Base-by-base conservation (phyloP, 2,797 vertebrate genomes). In the Lophius americanus region DNA sequence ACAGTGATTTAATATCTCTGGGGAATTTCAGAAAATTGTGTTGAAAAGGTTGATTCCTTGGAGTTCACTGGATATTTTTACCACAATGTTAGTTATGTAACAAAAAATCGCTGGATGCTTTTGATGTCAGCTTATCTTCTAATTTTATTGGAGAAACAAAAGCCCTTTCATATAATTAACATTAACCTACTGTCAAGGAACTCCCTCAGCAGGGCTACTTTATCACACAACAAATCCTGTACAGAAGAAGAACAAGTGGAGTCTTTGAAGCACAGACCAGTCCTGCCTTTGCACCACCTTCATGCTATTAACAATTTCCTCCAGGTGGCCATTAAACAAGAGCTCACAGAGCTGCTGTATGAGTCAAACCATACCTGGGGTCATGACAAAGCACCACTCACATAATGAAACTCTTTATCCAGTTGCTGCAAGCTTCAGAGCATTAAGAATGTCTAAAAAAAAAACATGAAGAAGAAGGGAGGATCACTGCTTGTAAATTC, bases 1-100 rank as follows among this genome's bases (percentile, higher is more conserved):
- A 68, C 64, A 46, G 69, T 88, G 85, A 92, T 92, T 91, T 88
- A 92, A 58, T 70, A 86, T 88, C 83, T 78, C 73, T 33, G 11
- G 79, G 85, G 83, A 88, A 64, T 73, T 88, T 42, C 72, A 86
- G 88, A 88, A 91, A 85, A 84, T 78, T 80, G 84, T 68, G 73
- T 68, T 72, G 72, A 78, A 68, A 60, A 7, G 84, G 78, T 84
- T 68, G 75, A 67, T 65, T 57, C 41, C 67, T 67, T 3, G 11
- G 64, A 83, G 79, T 66, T 84, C 75, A 70, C 55, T 76, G 75
- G 81, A 84, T 69, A 71, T 73, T 71, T 58, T 36, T 71, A 60
- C 49, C 39, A 68, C 37, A 60, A 53, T 37, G 50, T 38, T 47
- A 53, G 33, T 64, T 32, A n/a, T 0, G 2, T 69, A 38, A 68